Evolutionary conservation across 2,797 vertebrate genomes (phyloP).

Genomic region (Clamator glandarius): DNA sequence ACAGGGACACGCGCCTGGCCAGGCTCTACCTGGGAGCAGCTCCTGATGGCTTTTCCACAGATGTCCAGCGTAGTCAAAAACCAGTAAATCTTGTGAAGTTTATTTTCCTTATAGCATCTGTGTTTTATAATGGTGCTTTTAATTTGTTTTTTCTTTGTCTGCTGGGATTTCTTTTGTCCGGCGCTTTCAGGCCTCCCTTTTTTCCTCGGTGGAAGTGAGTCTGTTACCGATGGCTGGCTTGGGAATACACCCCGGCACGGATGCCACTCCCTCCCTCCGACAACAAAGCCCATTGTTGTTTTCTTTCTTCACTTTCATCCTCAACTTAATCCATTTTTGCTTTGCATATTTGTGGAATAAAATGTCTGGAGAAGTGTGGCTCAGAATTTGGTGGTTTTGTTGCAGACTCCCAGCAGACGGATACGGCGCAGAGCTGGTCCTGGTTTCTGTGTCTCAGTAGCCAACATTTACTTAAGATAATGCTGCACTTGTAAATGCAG

Average conservation of each 20-base stretch:
- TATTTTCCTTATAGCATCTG: conserved; percentile 98
- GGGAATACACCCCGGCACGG: conserved; percentile 81
- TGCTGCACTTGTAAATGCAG: not conserved
- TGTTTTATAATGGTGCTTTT: conserved; percentile 96
- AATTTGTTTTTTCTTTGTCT: conserved; percentile 97
- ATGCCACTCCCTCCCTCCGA: conserved; percentile 60
- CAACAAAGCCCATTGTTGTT: conserved; percentile 79
- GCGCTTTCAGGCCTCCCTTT: conserved; percentile 79
- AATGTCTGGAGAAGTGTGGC: conserved; percentile 75
- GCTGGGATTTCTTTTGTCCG: conserved; percentile 90
- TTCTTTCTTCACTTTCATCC: conserved; percentile 71
- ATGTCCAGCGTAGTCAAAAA: conserved; percentile 85
- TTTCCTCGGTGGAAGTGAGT: conserved; percentile 84
- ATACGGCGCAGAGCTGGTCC: not conserved
- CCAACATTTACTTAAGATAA: rapidly evolving
- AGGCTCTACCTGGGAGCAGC: conserved; percentile 76
- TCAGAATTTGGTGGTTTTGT: conserved; percentile 21
- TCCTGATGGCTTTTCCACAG: conserved; percentile 94
- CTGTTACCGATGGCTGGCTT: conserved; percentile 85
- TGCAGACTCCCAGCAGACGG: not conserved
- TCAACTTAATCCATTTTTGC: conserved; percentile 78
- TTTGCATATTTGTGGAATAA: conserved; percentile 58
- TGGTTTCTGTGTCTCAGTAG: not conserved
- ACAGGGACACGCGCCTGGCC: conserved; percentile 20
- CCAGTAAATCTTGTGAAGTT: conserved; percentile 92